Evolutionary conservation across 1,140 invertebrate species (phyloP), one percentile per base, ranked within the genome.

Genomic region (Coenobita brevimanus): DNA sequence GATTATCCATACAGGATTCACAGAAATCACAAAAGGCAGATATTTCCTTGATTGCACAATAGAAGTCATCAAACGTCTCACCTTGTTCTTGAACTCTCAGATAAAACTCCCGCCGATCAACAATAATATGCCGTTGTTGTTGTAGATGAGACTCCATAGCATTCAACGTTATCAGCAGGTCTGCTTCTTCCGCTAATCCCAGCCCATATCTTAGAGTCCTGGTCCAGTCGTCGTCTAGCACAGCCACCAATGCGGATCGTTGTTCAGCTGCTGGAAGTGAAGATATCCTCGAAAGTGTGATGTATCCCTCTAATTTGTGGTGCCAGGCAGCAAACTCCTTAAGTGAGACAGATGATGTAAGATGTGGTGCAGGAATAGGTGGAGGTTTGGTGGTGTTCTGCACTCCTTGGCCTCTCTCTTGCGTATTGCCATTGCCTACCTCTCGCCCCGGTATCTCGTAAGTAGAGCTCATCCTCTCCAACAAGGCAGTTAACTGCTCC

Each of bases 11-110:
- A 54, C 81, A 71, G 2, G 1, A 3, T 2, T 46, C 41, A 75
- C 81, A 82, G 24, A 82, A 82, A 6, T 82, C n/a, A 82, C 54
- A 82, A 30, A 82, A 82, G 24, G 6, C 24, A 17, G 79, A 13
- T 3, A 54, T 69, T 69, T 50, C 79, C 79, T 81, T 81, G 4
- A 81, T 6, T 17, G 43, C 46, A 6, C 79, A 81, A 41, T 54
- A 62, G 24, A 81, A 81, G 21, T 81, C 64, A 21, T 81, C 36
- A 24, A 81, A 46, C 2, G 1, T 4, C 27, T 81, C 36, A 1
- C 46, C 46, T n/a, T 4, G 3, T 62, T 81, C 79, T 24, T 81
- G 79, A 3, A 81, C 64, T 13, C 46, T 41, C 1, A 41, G n/a
- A 41, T 75, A 75, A 41, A 75, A 75, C 8, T 75, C 38, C n/a